These are phyloP conservation scores for Microplitis manilae DNA, from an alignment of 2,888 invertebrate species.

Conservation along the genomic window DNA sequence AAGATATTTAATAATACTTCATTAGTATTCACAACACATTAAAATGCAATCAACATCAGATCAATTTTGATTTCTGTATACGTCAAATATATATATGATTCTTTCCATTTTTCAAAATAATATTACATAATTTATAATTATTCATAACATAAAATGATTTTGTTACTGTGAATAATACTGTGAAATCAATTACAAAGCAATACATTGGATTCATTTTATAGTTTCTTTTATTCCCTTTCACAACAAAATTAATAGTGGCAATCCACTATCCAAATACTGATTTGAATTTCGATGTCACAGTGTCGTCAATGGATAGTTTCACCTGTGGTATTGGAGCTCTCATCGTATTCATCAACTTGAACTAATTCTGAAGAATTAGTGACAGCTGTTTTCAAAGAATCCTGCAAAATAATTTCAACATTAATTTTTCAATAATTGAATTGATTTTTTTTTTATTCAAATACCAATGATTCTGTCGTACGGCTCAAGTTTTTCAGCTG, in stretches of 20 bases:
- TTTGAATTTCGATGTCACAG: slow-evolving; percentile 65
- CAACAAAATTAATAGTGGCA: no score
- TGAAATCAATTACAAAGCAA: neutral
- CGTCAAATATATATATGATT: neutral
- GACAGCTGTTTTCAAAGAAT: slow-evolving; percentile 62
- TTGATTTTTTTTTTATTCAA: neutral
- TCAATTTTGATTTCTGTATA: neutral
- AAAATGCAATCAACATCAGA: neutral
- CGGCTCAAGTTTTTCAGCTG: slow-evolving; percentile 56
- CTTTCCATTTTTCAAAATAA: neutral
- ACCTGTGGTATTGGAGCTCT: neutral
- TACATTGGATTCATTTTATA: neutral
- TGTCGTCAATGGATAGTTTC: slow-evolving; percentile 60
- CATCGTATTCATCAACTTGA: slow-evolving; percentile 64
- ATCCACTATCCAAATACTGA: slow-evolving; percentile 56
- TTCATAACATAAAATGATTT: neutral
- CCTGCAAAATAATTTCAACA: slow-evolving; percentile 53
- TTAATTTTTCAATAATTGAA: slow-evolving; percentile 5
- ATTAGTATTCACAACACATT: neutral
- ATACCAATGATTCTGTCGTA: slow-evolving; percentile 59
- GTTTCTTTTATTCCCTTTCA: no score
- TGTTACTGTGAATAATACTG: neutral
- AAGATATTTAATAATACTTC: neutral
- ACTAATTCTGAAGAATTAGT: slow-evolving; percentile 67
- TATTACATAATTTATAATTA: neutral